Percentiles rank a stretch among this genome's conserved stretches.
Evolutionary conservation across 2,888 invertebrate genomes (phyloP).

Genomic region (Scaptomyza reducta): DNA sequence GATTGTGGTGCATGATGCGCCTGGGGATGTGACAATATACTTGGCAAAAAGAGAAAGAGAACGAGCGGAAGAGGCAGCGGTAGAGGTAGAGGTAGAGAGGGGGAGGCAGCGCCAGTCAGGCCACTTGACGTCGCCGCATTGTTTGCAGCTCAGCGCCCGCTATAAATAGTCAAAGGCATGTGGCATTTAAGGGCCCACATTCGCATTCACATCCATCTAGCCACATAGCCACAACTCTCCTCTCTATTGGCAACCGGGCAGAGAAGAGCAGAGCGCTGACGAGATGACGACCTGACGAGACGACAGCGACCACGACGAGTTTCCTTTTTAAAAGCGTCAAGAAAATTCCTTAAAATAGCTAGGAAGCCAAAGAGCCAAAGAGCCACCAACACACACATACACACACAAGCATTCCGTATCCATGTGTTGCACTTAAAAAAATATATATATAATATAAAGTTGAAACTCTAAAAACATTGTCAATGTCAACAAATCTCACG

Average conservation of each 20-base stretch:
- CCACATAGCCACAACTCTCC: slow-evolving; percentile 38
- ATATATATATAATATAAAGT: not conserved
- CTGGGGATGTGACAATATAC: not conserved
- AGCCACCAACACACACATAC: not conserved
- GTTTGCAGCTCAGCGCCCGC: slow-evolving; percentile 71
- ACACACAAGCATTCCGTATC: slow-evolving; percentile 5
- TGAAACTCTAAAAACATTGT: not conserved
- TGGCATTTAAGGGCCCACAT: slow-evolving; percentile 52
- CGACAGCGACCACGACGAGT: slow-evolving; percentile 26
- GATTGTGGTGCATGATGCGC: slow-evolving; percentile 7
- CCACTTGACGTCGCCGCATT: slow-evolving; percentile 70
- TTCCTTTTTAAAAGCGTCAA: slow-evolving; percentile 61
- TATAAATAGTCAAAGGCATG: slow-evolving; percentile 73
- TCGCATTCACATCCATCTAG: slow-evolving; percentile 34
- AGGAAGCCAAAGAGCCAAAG: slow-evolving; percentile 14
- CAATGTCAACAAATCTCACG: not conserved
- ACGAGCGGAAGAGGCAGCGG: not conserved
- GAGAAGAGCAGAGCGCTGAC: slow-evolving; percentile 2
- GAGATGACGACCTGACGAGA: slow-evolving; percentile 20
- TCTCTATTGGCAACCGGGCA: slow-evolving; percentile 53
- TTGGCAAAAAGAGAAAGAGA: not conserved
- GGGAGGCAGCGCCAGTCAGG: slow-evolving; percentile 23
- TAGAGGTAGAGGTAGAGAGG: no score
- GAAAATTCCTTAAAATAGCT: slow-evolving; percentile 68
- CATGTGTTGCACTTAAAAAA: slow-evolving; percentile 7